Evolutionary conservation across 2,113 vertebrate species (phyloP).

Genomic region (Brachypteracias leptosomus): DNA sequence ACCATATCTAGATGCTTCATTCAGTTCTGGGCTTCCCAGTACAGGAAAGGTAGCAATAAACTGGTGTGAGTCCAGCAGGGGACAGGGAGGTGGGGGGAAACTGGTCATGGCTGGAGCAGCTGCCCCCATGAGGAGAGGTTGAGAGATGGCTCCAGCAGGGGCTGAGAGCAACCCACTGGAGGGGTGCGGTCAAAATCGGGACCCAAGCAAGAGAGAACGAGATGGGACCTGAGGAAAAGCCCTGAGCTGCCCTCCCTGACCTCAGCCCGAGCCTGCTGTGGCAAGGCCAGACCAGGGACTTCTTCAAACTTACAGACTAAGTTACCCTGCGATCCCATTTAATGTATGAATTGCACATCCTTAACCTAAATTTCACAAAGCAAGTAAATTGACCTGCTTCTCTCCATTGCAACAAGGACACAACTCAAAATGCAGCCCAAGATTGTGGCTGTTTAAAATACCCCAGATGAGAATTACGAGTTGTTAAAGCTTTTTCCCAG

Average conservation of each 20-base stretch:
- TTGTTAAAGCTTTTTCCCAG: not conserved
- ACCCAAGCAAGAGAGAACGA: not conserved
- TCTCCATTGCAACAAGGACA: not conserved
- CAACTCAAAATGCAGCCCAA: not conserved
- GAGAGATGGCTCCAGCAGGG: not conserved
- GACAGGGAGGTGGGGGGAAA: not conserved
- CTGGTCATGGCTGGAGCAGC: not conserved
- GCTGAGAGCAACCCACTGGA: fast-evolving
- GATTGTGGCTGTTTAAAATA: not conserved
- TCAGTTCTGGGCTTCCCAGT: not conserved
- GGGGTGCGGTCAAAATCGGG: fast-evolving
- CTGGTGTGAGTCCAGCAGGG: not conserved
- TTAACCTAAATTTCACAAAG: not conserved
- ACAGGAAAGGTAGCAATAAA: not conserved
- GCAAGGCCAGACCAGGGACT: not conserved
- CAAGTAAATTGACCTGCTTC: not conserved
- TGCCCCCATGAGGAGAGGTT: not conserved
- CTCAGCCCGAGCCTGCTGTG: fast-evolving
- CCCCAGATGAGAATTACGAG: not conserved
- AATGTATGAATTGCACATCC: not conserved
- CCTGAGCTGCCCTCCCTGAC: not conserved
- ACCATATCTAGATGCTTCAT: not conserved
- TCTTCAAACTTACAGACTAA: not conserved
- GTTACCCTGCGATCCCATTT: not conserved
- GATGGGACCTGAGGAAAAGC: not conserved